Evolutionary conservation across 2,113 vertebrate species (phyloP).

Genomic region (Cyprinodon variegatus): DNA sequence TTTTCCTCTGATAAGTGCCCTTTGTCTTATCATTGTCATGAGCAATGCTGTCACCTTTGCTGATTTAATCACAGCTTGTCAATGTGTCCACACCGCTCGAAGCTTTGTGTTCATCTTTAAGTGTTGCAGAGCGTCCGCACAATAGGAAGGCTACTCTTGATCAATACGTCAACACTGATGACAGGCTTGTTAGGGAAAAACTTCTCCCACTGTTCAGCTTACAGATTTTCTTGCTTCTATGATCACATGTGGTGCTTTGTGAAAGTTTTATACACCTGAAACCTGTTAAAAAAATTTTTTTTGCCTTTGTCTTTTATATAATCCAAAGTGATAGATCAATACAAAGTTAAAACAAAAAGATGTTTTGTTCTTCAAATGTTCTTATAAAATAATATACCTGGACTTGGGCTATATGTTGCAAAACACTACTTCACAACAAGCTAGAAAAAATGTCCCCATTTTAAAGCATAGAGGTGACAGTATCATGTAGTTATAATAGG

Average conservation of each 20-base stretch:
- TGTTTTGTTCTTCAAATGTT: no score
- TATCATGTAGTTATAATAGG: no score
- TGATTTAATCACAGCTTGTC: slow-evolving; percentile 70
- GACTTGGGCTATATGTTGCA: no score
- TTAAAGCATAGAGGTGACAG: no score
- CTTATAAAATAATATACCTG: no score
- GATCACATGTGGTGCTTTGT: not conserved
- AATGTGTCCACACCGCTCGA: slow-evolving; percentile 46
- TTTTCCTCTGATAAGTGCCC: slow-evolving; percentile 49
- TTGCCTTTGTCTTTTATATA: not conserved
- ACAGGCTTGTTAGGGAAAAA: slow-evolving; percentile 56
- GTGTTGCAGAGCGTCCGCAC: slow-evolving; percentile 39
- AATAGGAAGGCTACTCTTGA: slow-evolving; percentile 47
- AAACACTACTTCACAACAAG: no score
- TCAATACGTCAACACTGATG: slow-evolving; percentile 69
- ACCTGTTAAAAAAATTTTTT: no score
- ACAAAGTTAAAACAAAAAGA: no score
- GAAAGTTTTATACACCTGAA: not conserved
- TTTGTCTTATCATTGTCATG: slow-evolving; percentile 61
- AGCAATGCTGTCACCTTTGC: slow-evolving; percentile 55
- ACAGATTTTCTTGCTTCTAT: not conserved
- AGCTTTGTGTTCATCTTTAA: slow-evolving; percentile 63
- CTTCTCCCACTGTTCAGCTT: slow-evolving; percentile 3
- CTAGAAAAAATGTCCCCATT: no score
- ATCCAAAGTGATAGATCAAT: not conserved